These are phyloP conservation scores for Manis crassicaudata DNA, from an alignment of 2,797 vertebrate genomes.

Conservation along the genomic window DNA sequence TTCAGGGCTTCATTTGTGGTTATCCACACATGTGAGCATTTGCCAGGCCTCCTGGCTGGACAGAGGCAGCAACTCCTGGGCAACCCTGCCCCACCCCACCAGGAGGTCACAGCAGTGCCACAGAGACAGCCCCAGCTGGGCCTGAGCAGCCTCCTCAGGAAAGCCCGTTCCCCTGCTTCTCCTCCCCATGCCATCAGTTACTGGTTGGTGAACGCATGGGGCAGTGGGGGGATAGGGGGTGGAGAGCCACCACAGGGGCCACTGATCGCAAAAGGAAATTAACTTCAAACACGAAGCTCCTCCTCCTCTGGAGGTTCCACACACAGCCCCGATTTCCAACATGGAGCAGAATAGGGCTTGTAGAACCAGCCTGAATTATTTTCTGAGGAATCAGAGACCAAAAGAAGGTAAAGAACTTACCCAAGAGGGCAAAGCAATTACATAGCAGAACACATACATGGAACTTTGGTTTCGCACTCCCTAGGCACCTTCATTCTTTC, in stretches of 20 bases:
- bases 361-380: neutral
- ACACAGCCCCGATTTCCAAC: neutral
- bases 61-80: neutral
- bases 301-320: conserved; percentile 21
- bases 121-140: neutral
- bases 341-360: neutral
- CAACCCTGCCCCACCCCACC: neutral
- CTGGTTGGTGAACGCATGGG: conserved; percentile 72
- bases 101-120: neutral
- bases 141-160: neutral
- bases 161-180: neutral
- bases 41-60: neutral
- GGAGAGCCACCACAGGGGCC: conserved; percentile 72
- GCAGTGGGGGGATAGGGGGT: conserved; percentile 55
- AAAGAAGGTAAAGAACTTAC: neutral
- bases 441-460: neutral
- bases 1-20: neutral
- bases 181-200: conserved; percentile 77
- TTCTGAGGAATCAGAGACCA: neutral
- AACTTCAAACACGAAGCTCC: conserved; percentile 66
- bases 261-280: conserved; percentile 77
- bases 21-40: neutral
- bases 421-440: neutral
- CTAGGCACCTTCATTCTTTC: neutral
- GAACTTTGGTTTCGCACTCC: neutral